Base-by-base conservation (phyloP, 1,140 invertebrate genomes). In the Galleria mellonella region DNA sequence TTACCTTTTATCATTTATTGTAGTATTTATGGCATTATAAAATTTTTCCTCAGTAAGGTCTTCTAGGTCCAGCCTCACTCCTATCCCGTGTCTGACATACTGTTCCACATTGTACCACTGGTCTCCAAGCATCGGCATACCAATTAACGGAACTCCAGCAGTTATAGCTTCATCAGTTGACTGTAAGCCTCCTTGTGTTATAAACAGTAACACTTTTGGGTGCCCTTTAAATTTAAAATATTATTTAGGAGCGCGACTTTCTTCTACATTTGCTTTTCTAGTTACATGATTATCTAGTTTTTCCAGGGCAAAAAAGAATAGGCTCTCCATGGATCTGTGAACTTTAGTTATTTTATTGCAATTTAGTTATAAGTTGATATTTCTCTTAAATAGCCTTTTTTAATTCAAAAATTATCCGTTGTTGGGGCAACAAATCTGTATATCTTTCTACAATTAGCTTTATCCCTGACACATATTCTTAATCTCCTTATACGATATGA, bases 151-250 rank as follows among this genome's bases (percentile, higher is more conserved):
- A 8, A 90, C 86, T n/a, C 81, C 87, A 47, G 79, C 69, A 43
- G 86, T 83, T 7, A 90, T 78, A 0, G 89, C 87, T 66, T 92
- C 90, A 36, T 88, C 87, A 6, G 87, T 77, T 15, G 90, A 90
- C 41, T 89, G 86, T 29, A 87, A 70, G 2, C 90, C 90, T 44
- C 90, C 90, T 61, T 91, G 90, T 8, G 87, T 89, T 13, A 92
- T 85, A 49, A 91, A 91, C 1, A 89, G 45, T 55, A 84, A 82
- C 2, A 88, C 46, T 27, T 89, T 89, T n/a, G 76, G 73, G 69
- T 91, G 89, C n/a, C 59, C 87, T 88, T 42, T 2, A 53, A 68
- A 45, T 32, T 4, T 43, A 31, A 54, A 33, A 32, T 0, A 54
- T 60, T 6, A 23, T 23, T 23, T 2, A 23, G n/a, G n/a, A n/a